These are phyloP conservation scores for Calycopis cecrops DNA, from an alignment of 1,140 invertebrate species.

Conservation along the genomic window DNA sequence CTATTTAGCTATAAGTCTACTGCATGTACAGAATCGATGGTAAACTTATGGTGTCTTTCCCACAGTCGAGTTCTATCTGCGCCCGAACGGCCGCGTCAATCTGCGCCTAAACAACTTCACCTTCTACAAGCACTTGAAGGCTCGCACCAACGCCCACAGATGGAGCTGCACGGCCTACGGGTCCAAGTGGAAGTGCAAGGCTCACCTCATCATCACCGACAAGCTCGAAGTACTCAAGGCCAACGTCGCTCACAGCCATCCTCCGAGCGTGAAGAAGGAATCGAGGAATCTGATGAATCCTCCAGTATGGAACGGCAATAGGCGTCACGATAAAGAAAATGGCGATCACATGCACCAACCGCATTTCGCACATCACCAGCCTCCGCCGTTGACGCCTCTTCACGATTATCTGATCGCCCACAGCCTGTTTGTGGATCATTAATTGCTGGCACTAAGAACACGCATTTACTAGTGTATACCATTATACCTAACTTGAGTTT, in stretches of 20 bases:
- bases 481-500: background rate
- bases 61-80: slow-evolving; percentile 62
- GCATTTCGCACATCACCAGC: slow-evolving; percentile 5
- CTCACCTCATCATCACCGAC: slow-evolving; percentile 62
- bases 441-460: background rate
- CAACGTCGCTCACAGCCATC: slow-evolving; percentile 52
- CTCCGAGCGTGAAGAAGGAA: slow-evolving; percentile 45
- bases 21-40: too few species aligned
- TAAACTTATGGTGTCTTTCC: slow-evolving; percentile 10
- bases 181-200: slow-evolving; percentile 65
- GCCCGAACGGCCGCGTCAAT: slow-evolving; percentile 58
- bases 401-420: slow-evolving; percentile 62
- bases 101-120: slow-evolving; percentile 64
- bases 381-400: slow-evolving; percentile 35
- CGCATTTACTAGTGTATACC: slow-evolving; percentile 7
- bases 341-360: slow-evolving; percentile 13
- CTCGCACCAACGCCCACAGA: slow-evolving; percentile 53
- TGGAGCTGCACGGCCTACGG: slow-evolving; percentile 68
- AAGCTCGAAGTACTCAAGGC: slow-evolving; percentile 62
- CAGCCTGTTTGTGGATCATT: slow-evolving; percentile 47
- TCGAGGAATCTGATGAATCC: slow-evolving; percentile 21
- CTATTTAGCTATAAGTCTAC: too few species aligned
- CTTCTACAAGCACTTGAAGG: slow-evolving; percentile 64
- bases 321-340: slow-evolving; percentile 31
- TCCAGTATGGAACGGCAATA: slow-evolving; percentile 28